Evolutionary conservation across 2,113 vertebrate genomes (phyloP).

Genomic region (Sapajus apella): DNA sequence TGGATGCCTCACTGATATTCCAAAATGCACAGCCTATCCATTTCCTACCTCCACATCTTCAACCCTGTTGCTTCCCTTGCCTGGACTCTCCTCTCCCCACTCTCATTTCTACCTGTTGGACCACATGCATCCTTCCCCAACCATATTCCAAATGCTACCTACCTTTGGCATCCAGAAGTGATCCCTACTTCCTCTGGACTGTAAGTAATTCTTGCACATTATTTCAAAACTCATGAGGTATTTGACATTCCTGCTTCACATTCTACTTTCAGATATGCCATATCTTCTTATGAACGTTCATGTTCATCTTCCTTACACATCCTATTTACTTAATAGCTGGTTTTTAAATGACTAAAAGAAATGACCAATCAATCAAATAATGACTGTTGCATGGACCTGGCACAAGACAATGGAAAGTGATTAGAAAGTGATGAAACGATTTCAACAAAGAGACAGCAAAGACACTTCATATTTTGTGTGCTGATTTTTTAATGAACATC

Average conservation of each 20-base stretch:
- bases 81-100: background rate
- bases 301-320: background rate
- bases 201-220: background rate
- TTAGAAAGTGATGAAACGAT: background rate
- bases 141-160: background rate
- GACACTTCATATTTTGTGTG: slow-evolving; percentile 19
- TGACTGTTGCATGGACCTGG: background rate
- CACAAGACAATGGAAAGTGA: background rate
- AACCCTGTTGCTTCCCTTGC: background rate
- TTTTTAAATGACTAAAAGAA: slow-evolving; percentile 1
- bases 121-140: background rate
- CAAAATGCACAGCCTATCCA: fast-evolving
- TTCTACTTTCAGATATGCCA: background rate
- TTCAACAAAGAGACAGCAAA: slow-evolving; percentile 35
- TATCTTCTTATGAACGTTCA: background rate
- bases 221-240: background rate
- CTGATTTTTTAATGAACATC: slow-evolving; percentile 73
- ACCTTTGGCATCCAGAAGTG: background rate
- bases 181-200: background rate
- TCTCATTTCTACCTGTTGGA: background rate
- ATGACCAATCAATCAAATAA: background rate
- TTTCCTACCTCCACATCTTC: background rate
- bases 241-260: background rate
- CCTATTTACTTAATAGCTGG: background rate
- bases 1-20: background rate